Percentiles rank a stretch among this genome's conserved stretches.
Evolutionary conservation across 2,797 vertebrate species (phyloP).

Genomic region (Rhynchotus rufescens): DNA sequence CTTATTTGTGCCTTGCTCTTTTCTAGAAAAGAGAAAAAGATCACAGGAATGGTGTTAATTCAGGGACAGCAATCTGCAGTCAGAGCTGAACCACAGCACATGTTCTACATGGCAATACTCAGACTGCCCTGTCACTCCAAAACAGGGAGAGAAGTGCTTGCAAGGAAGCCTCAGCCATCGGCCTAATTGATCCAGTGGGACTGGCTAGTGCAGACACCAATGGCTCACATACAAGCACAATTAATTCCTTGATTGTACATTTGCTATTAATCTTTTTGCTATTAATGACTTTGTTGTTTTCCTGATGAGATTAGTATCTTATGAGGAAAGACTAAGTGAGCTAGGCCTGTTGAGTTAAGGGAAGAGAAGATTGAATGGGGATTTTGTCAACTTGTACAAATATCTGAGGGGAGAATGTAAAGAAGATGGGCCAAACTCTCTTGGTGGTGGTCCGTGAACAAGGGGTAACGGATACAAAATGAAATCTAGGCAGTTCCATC

Average conservation of each 20-base stretch:
- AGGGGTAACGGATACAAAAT: too few relatives aligned
- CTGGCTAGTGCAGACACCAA: background rate
- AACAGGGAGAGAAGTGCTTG: background rate
- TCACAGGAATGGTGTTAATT: background rate
- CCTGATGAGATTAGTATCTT: background rate
- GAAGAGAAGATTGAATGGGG: too few relatives aligned
- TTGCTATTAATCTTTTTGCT: background rate
- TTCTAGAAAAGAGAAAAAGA: background rate
- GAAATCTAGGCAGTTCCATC: too few relatives aligned
- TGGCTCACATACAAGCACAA: background rate
- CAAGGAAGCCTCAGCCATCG: background rate
- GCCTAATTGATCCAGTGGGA: background rate
- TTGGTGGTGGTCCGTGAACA: too few relatives aligned
- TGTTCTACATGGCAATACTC: background rate
- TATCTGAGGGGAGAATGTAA: too few relatives aligned
- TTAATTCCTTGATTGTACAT: background rate
- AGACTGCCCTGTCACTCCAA: background rate
- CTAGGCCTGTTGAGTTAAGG: too few relatives aligned
- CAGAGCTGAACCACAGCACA: background rate
- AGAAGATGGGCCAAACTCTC: too few relatives aligned
- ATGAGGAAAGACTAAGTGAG: too few relatives aligned
- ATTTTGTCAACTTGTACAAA: too few relatives aligned
- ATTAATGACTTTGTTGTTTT: background rate
- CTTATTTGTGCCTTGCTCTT: background rate
- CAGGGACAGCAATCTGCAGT: background rate